A percentile compares a stretch with the other conserved stretches of the same genome.
These are phyloP conservation scores for Cabera pusaria DNA, from an alignment of 2,888 invertebrate species.

Conservation along the genomic window DNA sequence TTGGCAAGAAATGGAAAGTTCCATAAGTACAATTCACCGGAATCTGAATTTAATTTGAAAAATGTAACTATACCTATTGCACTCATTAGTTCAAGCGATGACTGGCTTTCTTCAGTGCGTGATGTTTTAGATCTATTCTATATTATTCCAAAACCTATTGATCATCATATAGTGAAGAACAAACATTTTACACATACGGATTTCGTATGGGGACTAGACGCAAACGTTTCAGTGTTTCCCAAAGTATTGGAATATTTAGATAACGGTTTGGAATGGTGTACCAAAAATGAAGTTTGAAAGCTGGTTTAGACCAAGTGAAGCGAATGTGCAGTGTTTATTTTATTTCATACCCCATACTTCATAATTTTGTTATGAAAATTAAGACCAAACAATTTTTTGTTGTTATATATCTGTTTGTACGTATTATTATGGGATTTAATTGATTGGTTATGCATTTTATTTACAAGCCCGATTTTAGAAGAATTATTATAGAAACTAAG, in stretches of 20 bases:
- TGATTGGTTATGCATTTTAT: too few species aligned
- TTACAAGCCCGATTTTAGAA: too few species aligned
- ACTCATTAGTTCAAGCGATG: slow-evolving; percentile 56
- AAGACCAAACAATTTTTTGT: too few species aligned
- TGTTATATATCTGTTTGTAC: too few species aligned
- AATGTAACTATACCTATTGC: slow-evolving; percentile 53
- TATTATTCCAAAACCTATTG: slow-evolving; percentile 52
- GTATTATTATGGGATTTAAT: too few species aligned
- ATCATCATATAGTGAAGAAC: slow-evolving; percentile 52
- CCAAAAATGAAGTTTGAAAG: slow-evolving; percentile 27
- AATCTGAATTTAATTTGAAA: slow-evolving; percentile 42
- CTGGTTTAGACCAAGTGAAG: too few species aligned
- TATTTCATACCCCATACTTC: too few species aligned
- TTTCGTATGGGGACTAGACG: slow-evolving; percentile 55
- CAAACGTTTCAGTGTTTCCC: slow-evolving; percentile 44
- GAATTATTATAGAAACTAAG: too few species aligned
- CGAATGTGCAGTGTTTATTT: too few species aligned
- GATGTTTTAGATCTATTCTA: slow-evolving; percentile 55
- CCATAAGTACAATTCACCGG: slow-evolving; percentile 46
- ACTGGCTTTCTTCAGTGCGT: slow-evolving; percentile 51
- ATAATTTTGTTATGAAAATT: too few species aligned
- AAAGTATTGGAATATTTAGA: slow-evolving; percentile 52
- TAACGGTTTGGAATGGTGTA: slow-evolving; percentile 33
- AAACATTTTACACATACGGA: slow-evolving; percentile 57
- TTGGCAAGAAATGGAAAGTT: slow-evolving; percentile 53